phyloP scores from a whole-genome alignment of 2,888 invertebrate species.

The Caenorhabditis auriculariae region DNA sequence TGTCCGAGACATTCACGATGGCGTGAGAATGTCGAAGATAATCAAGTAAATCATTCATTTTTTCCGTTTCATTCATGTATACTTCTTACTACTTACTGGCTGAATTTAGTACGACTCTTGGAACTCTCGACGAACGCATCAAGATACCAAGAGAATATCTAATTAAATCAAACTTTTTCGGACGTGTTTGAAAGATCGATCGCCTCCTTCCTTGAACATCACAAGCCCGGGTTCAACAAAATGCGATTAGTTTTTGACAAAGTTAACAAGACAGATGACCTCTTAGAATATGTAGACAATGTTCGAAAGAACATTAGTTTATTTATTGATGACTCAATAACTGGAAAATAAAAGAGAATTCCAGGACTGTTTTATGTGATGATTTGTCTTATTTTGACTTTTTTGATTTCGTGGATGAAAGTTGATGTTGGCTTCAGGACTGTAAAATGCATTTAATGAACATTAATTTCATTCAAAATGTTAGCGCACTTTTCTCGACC shows the following conservation, averaged over 20 bases:
- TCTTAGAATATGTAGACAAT: slow-evolving; percentile 24
- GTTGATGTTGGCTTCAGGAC: slow-evolving; percentile 6
- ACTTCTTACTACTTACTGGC: no score
- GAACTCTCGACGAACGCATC: slow-evolving; percentile 19
- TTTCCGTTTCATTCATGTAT: slow-evolving; percentile 6
- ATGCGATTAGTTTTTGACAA: slow-evolving; percentile 12
- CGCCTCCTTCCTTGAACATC: slow-evolving; percentile 10
- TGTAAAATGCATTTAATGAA: slow-evolving; percentile 5
- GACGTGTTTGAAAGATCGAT: slow-evolving; percentile 11
- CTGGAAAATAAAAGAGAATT: no score
- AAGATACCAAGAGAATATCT: slow-evolving; percentile 18
- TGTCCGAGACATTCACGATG: slow-evolving; percentile 20
- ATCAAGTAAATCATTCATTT: no score
- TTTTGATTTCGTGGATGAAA: no score
- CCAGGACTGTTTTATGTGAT: no score
- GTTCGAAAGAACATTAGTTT: slow-evolving; percentile 22
- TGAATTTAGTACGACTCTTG: slow-evolving; percentile 18
- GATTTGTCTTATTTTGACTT: no score
- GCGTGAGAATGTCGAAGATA: slow-evolving; percentile 19
- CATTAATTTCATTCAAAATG: no score
- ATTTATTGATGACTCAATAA: slow-evolving; percentile 24
- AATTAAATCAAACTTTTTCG: slow-evolving; percentile 15
- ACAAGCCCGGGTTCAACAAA: slow-evolving; percentile 12
- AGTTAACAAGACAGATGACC: slow-evolving; percentile 15
- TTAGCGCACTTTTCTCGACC: no score